Conservation (phyloP, 2,797 vertebrate genomes). For the Hipposideros larvatus region DNA sequence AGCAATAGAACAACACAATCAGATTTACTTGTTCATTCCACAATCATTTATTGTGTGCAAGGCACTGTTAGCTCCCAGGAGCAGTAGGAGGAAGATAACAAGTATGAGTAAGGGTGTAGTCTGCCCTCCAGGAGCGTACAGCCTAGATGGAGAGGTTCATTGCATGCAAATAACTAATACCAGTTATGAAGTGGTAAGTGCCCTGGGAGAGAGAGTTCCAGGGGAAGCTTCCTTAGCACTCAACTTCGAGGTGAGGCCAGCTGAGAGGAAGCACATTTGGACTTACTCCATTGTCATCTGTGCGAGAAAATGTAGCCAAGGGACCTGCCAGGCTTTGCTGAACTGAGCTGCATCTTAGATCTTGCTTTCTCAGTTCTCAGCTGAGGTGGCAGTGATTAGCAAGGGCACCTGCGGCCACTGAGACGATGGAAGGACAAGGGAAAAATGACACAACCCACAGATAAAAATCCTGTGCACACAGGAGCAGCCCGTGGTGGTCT, state of each 20-base stretch:
- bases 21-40: constrained; percentile 1
- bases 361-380: not conserved
- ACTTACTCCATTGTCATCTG: not conserved
- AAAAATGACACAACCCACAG: not conserved
- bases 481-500: not conserved
- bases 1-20: constrained; percentile 48
- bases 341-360: not conserved
- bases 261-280: not conserved
- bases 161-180: not conserved
- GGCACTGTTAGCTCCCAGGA: constrained; percentile 26
- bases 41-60: constrained; percentile 21
- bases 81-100: not conserved
- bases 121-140: constrained; percentile 56
- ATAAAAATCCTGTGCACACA: not conserved
- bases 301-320: not conserved
- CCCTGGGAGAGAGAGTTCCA: not conserved
- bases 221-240: not conserved
- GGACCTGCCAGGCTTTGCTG: not conserved
- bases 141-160: not conserved
- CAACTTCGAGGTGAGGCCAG: not conserved
- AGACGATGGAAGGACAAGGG: not conserved
- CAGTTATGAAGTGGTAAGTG: not conserved
- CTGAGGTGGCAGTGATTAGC: not conserved
- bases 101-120: not conserved
- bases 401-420: not conserved